Evolutionary conservation across 37 sponge, comb jelly and placozoan genomes (phyloP).

Genomic region (Agelas oroides): DNA sequence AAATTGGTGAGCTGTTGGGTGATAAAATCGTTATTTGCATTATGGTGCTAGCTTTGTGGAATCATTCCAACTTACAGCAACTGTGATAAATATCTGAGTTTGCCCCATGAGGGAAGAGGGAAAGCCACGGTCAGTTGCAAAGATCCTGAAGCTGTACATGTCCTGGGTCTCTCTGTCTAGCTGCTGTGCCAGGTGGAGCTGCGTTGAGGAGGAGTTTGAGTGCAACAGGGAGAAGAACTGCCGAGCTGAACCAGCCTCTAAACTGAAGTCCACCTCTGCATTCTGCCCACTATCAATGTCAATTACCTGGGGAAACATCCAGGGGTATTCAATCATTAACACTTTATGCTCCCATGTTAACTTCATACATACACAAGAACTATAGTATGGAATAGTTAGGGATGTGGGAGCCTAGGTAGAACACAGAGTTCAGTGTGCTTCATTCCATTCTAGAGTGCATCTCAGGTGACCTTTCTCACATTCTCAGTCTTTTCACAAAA

Average conservation of each 20-base stretch:
- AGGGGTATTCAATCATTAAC: no score
- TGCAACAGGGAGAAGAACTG: slow-evolving; percentile 6
- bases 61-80: slow-evolving; percentile 29
- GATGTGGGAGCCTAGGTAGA: no score
- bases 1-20: no score
- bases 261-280: slow-evolving; percentile 10
- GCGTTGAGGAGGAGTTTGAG: not conserved
- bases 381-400: no score
- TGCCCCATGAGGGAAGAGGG: slow-evolving; percentile 39
- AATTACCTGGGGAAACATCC: not conserved
- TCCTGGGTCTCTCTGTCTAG: slow-evolving; percentile 51
- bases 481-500: no score
- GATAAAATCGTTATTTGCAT: no score
- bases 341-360: no score
- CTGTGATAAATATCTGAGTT: slow-evolving; percentile 2
- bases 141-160: slow-evolving; percentile 39
- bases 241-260: not conserved
- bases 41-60: no score
- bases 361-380: no score
- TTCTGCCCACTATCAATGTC: slow-evolving; percentile 27
- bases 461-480: no score
- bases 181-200: slow-evolving; percentile 16
- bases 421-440: no score
- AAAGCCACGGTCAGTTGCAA: slow-evolving; percentile 56
- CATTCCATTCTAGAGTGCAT: no score